Conservation (phyloP, 2,113 vertebrate species). For the Conger conger region DNA sequence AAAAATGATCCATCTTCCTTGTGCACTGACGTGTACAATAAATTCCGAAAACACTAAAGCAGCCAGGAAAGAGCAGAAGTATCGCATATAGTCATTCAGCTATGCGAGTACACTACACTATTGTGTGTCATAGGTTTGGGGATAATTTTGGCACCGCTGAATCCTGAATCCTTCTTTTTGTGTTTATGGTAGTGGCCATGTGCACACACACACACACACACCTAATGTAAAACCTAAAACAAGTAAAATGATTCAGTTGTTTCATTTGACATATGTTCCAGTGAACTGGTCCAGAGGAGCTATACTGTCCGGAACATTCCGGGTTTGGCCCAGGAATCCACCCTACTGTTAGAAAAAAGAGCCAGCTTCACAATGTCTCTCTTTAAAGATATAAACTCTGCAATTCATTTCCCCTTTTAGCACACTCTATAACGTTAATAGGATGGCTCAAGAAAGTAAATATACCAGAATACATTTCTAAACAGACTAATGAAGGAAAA, state of each 20-base stretch:
- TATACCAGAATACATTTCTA: neutral
- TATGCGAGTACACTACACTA: no score
- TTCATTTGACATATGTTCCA: neutral
- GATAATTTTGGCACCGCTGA: no score
- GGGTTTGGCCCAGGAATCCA: neutral
- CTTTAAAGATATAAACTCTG: neutral
- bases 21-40: no score
- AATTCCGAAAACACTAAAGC: no score
- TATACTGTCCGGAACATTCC: neutral
- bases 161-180: no score
- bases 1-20: no score
- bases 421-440: neutral
- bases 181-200: no score
- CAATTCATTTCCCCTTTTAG: neutral
- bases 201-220: neutral
- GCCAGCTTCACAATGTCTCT: neutral
- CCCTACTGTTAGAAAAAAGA: neutral
- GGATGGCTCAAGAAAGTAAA: neutral
- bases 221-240: no score
- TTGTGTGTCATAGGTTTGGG: no score
- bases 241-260: neutral
- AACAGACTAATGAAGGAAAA: neutral
- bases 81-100: no score
- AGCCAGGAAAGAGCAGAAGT: no score
- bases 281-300: no score